Evolutionary conservation across 2,113 vertebrate species (phyloP).

Genomic region (Oncorhynchus gorbuscha): DNA sequence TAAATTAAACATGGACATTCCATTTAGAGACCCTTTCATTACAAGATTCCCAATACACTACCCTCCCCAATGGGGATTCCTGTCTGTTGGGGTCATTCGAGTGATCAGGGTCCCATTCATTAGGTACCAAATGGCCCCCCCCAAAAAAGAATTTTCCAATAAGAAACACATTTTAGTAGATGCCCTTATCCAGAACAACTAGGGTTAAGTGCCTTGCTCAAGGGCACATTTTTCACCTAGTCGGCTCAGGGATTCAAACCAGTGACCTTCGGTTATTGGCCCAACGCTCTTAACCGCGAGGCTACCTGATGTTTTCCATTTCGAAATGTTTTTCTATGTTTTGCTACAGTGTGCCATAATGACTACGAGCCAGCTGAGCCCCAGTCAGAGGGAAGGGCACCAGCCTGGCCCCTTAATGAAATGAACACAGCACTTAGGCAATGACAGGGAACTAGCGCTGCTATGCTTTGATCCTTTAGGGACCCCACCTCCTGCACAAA

Average conservation of each 20-base stretch:
- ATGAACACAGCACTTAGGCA: constrained; percentile 29
- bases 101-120: background rate
- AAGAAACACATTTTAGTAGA: too few species aligned
- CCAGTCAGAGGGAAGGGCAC: background rate
- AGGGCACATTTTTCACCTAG: too few species aligned
- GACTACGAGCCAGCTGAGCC: background rate
- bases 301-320: too few species aligned
- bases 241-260: too few species aligned
- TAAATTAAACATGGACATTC: background rate
- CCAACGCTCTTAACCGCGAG: too few species aligned
- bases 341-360: too few species aligned
- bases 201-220: too few species aligned
- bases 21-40: background rate
- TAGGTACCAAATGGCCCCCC: too few species aligned
- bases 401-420: constrained; percentile 19
- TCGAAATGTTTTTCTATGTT: too few species aligned
- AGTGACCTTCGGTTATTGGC: too few species aligned
- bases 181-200: too few species aligned
- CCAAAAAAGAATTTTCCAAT: too few species aligned
- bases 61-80: constrained; percentile 24
- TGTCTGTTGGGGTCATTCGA: constrained; percentile 35
- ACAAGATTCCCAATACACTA: background rate
- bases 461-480: constrained; percentile 16
- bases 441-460: constrained; percentile 1
- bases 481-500: constrained; percentile 85